Percentiles rank a stretch among this genome's conserved stretches.
These are phyloP conservation scores for Podilymbus podiceps DNA, from an alignment of 2,113 vertebrate species.

Conservation along the genomic window DNA sequence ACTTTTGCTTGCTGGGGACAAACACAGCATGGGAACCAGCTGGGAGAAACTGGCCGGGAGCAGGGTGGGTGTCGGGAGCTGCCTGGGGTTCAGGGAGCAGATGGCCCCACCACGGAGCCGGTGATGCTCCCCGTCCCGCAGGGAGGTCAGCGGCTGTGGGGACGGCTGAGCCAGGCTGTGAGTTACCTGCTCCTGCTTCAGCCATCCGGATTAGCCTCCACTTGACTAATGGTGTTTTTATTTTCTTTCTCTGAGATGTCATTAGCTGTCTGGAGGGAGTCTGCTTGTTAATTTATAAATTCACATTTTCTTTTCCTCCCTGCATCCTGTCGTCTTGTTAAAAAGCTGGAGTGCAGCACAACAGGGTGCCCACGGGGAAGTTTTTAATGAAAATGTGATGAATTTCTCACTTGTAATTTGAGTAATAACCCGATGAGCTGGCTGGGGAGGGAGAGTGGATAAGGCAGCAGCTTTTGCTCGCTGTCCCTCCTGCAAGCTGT, in stretches of 20 bases:
- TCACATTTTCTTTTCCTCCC: background rate
- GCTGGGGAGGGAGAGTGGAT: background rate
- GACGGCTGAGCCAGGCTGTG: background rate
- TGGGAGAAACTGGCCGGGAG: background rate
- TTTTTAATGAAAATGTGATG: slow-evolving; percentile 56
- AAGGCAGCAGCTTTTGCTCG: background rate
- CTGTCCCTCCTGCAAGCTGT: background rate
- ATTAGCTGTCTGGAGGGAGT: slow-evolving; percentile 45
- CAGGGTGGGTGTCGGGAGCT: background rate
- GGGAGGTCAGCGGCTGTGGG: background rate
- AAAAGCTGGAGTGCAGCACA: background rate
- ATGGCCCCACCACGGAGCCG: fast-evolving
- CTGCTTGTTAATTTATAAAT: background rate
- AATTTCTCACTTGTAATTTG: slow-evolving; percentile 31
- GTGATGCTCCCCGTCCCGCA: fast-evolving
- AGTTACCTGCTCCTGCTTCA: background rate
- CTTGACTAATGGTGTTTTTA: slow-evolving; percentile 34
- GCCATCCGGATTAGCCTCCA: background rate
- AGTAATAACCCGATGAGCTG: background rate
- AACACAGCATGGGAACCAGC: background rate
- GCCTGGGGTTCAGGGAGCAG: background rate
- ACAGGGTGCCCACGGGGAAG: background rate
- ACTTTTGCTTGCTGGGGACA: background rate
- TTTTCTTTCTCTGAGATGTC: background rate
- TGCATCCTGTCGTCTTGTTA: background rate